Evolutionary conservation across 2,797 vertebrate genomes (phyloP).

Genomic region (Xenopus petersii): DNA sequence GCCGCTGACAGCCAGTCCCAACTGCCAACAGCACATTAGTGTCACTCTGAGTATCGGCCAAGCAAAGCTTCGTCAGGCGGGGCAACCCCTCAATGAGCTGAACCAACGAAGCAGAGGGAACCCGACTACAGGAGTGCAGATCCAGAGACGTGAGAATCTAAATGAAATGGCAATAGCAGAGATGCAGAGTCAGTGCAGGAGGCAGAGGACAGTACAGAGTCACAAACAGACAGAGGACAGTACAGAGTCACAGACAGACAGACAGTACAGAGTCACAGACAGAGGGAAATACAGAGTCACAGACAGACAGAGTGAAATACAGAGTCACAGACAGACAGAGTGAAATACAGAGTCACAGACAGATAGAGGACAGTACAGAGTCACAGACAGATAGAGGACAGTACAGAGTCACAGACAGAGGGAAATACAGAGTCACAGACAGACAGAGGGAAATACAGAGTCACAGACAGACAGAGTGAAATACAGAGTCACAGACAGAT

Average conservation of each 20-base stretch:
- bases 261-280: too few relatives aligned
- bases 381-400: too few relatives aligned
- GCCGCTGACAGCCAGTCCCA: conserved; percentile 59
- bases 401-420: too few relatives aligned
- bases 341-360: too few relatives aligned
- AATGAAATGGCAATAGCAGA: neutral
- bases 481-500: too few relatives aligned
- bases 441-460: too few relatives aligned
- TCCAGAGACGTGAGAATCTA: conserved; percentile 63
- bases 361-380: too few relatives aligned
- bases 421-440: too few relatives aligned
- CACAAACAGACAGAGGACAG: rapidly evolving
- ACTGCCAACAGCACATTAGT: conserved; percentile 61
- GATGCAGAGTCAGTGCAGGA: neutral
- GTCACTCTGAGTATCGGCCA: conserved; percentile 70
- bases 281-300: too few relatives aligned
- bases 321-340: neutral
- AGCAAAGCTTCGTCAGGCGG: conserved; percentile 65
- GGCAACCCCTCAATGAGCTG: conserved; percentile 64
- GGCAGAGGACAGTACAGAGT: too few relatives aligned
- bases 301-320: neutral
- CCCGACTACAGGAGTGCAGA: conserved; percentile 57
- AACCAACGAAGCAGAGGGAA: conserved; percentile 62
- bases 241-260: neutral
- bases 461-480: too few relatives aligned